These are phyloP conservation scores for Colletes collaris DNA, from an alignment of 2,888 invertebrate genomes.

Conservation along the genomic window DNA sequence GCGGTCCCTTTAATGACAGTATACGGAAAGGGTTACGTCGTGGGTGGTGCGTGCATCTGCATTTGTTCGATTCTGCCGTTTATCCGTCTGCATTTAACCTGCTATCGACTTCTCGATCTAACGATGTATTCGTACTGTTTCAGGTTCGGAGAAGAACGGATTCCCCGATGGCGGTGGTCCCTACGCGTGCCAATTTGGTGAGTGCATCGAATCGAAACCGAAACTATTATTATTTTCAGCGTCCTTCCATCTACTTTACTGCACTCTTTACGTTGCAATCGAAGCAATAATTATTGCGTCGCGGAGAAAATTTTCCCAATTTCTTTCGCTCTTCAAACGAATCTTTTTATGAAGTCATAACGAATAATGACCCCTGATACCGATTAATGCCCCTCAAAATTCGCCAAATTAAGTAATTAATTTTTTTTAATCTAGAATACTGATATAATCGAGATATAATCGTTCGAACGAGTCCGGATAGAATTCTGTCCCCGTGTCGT, in stretches of 20 bases:
- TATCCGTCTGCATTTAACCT: slow-evolving; percentile 34
- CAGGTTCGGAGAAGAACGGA: slow-evolving; percentile 77
- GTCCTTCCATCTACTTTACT: too few species aligned
- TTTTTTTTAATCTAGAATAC: too few species aligned
- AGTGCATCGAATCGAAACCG: slow-evolving; percentile 54
- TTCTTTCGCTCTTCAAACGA: too few species aligned
- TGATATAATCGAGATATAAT: background rate
- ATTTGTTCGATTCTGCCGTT: slow-evolving; percentile 45
- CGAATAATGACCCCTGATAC: too few species aligned
- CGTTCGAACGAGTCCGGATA: background rate
- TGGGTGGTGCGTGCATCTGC: slow-evolving; percentile 57
- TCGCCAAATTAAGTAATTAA: too few species aligned
- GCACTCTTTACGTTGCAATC: too few species aligned
- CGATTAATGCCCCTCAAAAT: too few species aligned
- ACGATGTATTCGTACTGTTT: slow-evolving; percentile 47
- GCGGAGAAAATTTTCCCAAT: too few species aligned
- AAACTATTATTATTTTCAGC: background rate
- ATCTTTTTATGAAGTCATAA: too few species aligned
- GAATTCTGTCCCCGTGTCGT: background rate
- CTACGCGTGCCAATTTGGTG: slow-evolving; percentile 75
- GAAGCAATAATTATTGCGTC: too few species aligned
- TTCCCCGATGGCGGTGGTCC: slow-evolving; percentile 68
- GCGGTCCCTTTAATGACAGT: slow-evolving; percentile 58
- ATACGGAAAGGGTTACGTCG: slow-evolving; percentile 44
- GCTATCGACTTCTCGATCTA: slow-evolving; percentile 39